Conservation (phyloP, 92 coral and sea anemone species). For the Pocillopora meandrina region DNA sequence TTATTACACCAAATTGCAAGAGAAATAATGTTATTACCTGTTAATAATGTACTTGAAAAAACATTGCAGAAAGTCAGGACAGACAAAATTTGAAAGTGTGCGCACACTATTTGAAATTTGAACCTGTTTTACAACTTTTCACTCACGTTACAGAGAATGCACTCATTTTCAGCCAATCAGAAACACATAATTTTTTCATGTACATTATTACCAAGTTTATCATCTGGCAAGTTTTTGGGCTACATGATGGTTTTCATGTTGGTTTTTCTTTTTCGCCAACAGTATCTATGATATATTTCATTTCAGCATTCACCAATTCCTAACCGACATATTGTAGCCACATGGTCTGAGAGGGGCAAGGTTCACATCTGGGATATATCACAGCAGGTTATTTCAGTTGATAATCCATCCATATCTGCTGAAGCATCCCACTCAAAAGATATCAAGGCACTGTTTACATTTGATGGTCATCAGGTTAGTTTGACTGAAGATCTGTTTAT, state of each 20-base stretch:
- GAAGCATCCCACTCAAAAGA: conserved; percentile 50
- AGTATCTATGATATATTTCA: not conserved
- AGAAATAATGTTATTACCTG: no score
- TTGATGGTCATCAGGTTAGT: conserved; percentile 80
- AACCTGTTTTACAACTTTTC: no score
- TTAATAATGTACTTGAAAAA: no score
- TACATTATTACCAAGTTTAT: no score
- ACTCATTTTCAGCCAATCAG: no score
- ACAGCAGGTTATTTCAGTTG: conserved; percentile 75
- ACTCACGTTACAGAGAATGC: no score
- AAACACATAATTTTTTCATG: no score
- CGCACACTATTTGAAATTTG: no score
- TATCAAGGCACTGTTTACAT: conserved; percentile 69
- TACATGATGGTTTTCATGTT: not conserved
- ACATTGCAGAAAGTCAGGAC: no score
- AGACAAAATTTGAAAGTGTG: no score
- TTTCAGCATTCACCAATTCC: conserved; percentile 82
- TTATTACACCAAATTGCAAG: no score
- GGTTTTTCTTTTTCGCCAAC: not conserved
- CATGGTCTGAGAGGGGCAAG: conserved; percentile 94
- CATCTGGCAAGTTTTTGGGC: not conserved
- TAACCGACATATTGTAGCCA: conserved; percentile 82
- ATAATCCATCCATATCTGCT: conserved; percentile 66
- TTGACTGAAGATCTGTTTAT: not conserved
- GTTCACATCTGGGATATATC: conserved; percentile 94